Percentiles rank a stretch among this genome's conserved stretches.
Evolutionary conservation across 2,113 vertebrate species (phyloP).

Genomic region (Monopterus albus): DNA sequence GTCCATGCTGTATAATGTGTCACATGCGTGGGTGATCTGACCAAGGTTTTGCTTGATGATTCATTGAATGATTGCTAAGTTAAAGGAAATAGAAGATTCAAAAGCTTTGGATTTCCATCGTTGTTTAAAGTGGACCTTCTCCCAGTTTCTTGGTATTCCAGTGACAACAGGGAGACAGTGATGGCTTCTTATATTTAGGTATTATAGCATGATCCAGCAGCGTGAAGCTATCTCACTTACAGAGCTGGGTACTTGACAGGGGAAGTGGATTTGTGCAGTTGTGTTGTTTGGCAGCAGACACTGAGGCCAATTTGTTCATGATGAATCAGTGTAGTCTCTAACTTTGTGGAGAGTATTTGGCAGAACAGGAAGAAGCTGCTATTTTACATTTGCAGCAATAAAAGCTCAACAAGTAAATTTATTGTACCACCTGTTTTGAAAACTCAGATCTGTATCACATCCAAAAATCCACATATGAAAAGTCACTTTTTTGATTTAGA

Average conservation of each 20-base stretch:
- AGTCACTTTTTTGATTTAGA: not conserved
- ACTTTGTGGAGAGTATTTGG: conserved; percentile 52
- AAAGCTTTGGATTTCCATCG: too few relatives aligned
- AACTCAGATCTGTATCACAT: not conserved
- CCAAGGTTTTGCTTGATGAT: conserved; percentile 28
- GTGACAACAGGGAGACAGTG: conserved; percentile 24
- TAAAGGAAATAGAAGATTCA: conserved; percentile 26
- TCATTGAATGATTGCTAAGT: not conserved
- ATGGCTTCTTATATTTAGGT: conserved; percentile 31
- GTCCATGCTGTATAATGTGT: not conserved
- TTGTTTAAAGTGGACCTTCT: too few relatives aligned
- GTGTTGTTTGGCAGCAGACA: conserved; percentile 68
- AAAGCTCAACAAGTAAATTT: conserved; percentile 9
- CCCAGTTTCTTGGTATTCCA: conserved; percentile 26
- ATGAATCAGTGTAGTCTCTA: conserved; percentile 49
- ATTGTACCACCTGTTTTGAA: conserved; percentile 14
- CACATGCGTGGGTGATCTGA: too few relatives aligned
- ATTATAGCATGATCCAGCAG: conserved; percentile 44
- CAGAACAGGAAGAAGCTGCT: conserved; percentile 36
- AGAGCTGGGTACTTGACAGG: conserved; percentile 43
- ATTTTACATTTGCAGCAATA: conserved; percentile 44
- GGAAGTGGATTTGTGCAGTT: conserved; percentile 70
- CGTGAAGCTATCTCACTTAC: conserved; percentile 51
- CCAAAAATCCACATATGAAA: not conserved
- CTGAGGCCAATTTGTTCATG: conserved; percentile 63